Evolutionary conservation across 2,113 vertebrate species (phyloP), one percentile per base, ranked within the genome.

Genomic region (Hippopotamus amphibius): DNA sequence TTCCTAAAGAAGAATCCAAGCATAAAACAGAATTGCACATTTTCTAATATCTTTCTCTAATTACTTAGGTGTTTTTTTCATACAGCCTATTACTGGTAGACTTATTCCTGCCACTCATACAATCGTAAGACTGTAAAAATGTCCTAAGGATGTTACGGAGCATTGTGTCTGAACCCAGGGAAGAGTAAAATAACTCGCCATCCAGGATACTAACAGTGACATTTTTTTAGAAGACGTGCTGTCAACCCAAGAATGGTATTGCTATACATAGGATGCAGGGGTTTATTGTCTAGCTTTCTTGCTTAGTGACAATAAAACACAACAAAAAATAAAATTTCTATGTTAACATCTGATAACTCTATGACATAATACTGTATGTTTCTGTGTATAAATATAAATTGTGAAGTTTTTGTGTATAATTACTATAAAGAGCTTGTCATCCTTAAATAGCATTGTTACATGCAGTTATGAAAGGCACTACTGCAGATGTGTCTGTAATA

Each of bases 1-100:
- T 97, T 94, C 43, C 85, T 93, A 59, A 93, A 94, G 91, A 96
- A 88, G 66, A 96, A 92, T 84, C 46, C 61, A 95, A 92, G 59
- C 63, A 50, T 28, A 76, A 84, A 26, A 83, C 55, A 90, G 69
- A 96, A 93, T 53, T 63, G 19, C 14, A 93, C 65, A 24, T 90
- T 92, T 94, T 81, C 26, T 72, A 88, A 50, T 77, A 86, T 65
- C 33, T 82, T 91, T 84, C 14, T 22, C 69, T 69, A 87, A 59
- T 96, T 93, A 76, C 13, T 76, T 66, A 8, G 12, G 1, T 4
- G 0, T 11, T n/a, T 88, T 57, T 59, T 41, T 21, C 7, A 26
- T 21, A 57, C 3, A 92, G 19, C 28, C 68, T 94, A 59, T 90
- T 76, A 63, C 24, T 61, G 30, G 33, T 95, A 72, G 66, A 90